Percentiles rank a stretch among this genome's conserved stretches.
phyloP scores from a whole-genome alignment of 2,888 invertebrate genomes.

The Agonopterix arenella region DNA sequence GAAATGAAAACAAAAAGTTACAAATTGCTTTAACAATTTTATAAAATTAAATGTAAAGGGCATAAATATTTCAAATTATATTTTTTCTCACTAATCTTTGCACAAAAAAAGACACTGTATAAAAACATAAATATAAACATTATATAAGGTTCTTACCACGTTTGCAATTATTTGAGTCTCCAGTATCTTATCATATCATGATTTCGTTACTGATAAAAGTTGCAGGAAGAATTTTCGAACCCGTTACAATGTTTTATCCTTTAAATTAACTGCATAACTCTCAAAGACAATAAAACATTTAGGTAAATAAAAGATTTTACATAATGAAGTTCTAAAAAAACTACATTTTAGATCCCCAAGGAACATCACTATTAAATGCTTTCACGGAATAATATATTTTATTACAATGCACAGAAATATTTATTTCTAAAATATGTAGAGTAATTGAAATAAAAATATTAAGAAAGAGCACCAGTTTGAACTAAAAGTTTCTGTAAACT shows the following conservation, averaged over 20 bases:
- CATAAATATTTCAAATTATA: constrained; percentile 9
- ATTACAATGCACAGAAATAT: constrained; percentile 15
- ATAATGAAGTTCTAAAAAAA: too few relatives aligned
- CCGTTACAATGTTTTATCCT: neutral
- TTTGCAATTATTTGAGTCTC: neutral
- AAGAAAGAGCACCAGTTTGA: constrained; percentile 47
- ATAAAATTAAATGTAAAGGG: neutral
- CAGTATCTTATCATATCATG: neutral
- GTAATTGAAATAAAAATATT: constrained; percentile 27
- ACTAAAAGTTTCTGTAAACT: constrained; percentile 14
- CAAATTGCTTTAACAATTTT: neutral
- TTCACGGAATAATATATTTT: constrained; percentile 43
- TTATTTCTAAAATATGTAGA: constrained; percentile 19
- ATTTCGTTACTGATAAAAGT: too few relatives aligned
- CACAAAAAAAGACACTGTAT: constrained; percentile 10
- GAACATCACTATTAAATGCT: constrained; percentile 48
- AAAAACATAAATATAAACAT: constrained; percentile 1
- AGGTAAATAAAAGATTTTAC: too few relatives aligned
- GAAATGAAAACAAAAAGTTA: neutral
- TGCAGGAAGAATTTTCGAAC: too few relatives aligned
- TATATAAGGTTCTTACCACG: neutral
- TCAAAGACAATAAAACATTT: neutral
- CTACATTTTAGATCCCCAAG: constrained; percentile 10
- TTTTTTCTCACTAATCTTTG: constrained; percentile 12
- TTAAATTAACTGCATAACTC: neutral